phyloP scores from a whole-genome alignment of 37 sponge, comb jelly and placozoan genomes.

The Beroe ovata region DNA sequence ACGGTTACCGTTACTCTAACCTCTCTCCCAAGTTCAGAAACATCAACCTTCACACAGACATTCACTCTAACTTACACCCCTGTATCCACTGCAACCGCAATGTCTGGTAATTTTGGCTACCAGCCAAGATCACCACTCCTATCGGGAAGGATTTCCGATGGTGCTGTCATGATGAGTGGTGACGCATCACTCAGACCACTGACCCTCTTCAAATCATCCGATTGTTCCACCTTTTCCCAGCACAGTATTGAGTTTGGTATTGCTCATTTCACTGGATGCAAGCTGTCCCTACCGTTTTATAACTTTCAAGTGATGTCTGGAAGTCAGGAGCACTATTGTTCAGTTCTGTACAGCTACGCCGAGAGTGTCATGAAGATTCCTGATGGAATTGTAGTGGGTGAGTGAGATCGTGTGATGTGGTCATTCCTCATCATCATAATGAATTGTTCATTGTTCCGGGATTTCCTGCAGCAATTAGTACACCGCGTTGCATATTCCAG shows the following conservation, averaged over 20 bases:
- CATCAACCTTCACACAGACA: not conserved
- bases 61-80: conserved; percentile 43
- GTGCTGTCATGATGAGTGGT: conserved; percentile 3
- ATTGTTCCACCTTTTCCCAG: not conserved
- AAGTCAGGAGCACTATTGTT: not conserved
- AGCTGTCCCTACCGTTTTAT: conserved; percentile 12
- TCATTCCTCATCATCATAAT: not conserved
- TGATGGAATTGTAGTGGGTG: conserved; percentile 23
- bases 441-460: no score
- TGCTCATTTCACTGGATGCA: conserved; percentile 29
- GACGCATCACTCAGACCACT: not conserved
- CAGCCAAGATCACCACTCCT: not conserved
- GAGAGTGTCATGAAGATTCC: not conserved
- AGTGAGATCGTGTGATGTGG: not conserved
- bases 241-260: conserved; percentile 11
- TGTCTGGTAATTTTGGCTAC: conserved; percentile 59
- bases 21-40: not conserved
- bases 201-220: conserved; percentile 13
- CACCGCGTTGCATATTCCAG: conserved; percentile 1
- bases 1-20: conserved; percentile 9
- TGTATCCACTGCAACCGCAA: not conserved
- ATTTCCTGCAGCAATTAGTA: no score
- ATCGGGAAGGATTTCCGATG: not conserved
- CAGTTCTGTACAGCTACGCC: not conserved
- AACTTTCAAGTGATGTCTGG: not conserved